Evolutionary conservation across 2,113 vertebrate genomes (phyloP).

Genomic region (Hyla sarda): DNA sequence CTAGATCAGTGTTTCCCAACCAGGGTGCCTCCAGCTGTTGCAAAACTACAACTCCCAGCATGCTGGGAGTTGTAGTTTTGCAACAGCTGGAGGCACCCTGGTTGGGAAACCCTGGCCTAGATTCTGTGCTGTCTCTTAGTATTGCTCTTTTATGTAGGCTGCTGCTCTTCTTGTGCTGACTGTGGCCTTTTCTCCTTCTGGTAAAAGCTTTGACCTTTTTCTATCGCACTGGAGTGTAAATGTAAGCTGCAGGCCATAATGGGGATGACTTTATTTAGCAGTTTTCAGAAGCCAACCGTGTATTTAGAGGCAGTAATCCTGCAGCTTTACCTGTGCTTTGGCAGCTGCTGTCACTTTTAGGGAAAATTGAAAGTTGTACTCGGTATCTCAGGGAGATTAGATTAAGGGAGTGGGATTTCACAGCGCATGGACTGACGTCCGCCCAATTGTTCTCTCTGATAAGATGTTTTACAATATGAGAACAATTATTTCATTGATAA

Average conservation of each 20-base stretch:
- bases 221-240: neutral
- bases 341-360: neutral
- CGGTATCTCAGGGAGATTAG: neutral
- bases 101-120: too few species aligned
- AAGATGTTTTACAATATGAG: neutral
- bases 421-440: neutral
- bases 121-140: too few species aligned
- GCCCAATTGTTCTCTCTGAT: neutral
- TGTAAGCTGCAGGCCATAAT: neutral
- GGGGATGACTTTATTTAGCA: neutral
- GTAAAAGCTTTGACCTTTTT: constrained; percentile 49
- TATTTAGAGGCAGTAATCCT: constrained; percentile 3
- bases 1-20: too few species aligned
- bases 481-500: neutral
- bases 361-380: constrained; percentile 13
- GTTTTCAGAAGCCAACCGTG: neutral
- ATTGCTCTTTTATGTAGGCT: too few species aligned
- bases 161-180: neutral
- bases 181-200: neutral
- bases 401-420: neutral
- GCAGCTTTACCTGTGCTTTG: neutral
- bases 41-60: too few species aligned
- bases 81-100: too few species aligned
- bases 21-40: too few species aligned
- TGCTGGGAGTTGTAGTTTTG: too few species aligned